Conservation (phyloP, 2,797 vertebrate species). For the Liasis olivaceus region DNA sequence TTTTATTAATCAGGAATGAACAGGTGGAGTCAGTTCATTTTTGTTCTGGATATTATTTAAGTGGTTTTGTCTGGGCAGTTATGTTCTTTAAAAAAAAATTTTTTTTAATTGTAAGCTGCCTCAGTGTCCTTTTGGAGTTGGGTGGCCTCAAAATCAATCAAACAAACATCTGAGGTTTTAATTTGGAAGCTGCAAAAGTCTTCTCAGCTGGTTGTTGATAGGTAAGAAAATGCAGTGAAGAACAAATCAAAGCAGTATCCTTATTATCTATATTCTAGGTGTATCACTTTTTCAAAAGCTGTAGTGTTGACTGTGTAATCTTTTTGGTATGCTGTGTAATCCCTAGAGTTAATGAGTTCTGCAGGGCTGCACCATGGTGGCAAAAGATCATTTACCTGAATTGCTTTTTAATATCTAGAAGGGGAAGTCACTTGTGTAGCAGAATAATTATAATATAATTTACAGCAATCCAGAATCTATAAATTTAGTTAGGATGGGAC, state of each 20-base stretch:
- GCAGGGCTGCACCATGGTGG: constrained; percentile 68
- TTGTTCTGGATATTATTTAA: not conserved
- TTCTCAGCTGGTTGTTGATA: not conserved
- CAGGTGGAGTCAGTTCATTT: not conserved
- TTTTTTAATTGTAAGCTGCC: not conserved
- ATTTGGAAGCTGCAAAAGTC: not conserved
- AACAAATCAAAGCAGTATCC: not conserved
- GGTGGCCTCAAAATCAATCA: not conserved
- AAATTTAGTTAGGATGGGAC: constrained; percentile 69
- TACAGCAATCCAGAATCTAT: constrained; percentile 76
- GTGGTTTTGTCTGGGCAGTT: not conserved
- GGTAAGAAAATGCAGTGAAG: constrained; percentile 2
- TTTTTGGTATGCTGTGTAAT: constrained; percentile 67
- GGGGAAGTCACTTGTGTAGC: constrained; percentile 71
- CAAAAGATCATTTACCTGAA: constrained; percentile 81
- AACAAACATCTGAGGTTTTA: not conserved
- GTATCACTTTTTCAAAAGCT: constrained; percentile 51
- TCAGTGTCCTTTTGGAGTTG: not conserved
- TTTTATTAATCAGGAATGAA: not conserved
- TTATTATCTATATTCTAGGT: constrained; percentile 31
- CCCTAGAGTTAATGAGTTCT: constrained; percentile 73
- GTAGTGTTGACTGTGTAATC: constrained; percentile 32
- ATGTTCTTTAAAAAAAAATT: not conserved
- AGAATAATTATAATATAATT: constrained; percentile 76
- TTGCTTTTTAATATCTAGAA: constrained; percentile 79